Conservation (phyloP, 2,888 invertebrate genomes). For the Idaea aversata region DNA sequence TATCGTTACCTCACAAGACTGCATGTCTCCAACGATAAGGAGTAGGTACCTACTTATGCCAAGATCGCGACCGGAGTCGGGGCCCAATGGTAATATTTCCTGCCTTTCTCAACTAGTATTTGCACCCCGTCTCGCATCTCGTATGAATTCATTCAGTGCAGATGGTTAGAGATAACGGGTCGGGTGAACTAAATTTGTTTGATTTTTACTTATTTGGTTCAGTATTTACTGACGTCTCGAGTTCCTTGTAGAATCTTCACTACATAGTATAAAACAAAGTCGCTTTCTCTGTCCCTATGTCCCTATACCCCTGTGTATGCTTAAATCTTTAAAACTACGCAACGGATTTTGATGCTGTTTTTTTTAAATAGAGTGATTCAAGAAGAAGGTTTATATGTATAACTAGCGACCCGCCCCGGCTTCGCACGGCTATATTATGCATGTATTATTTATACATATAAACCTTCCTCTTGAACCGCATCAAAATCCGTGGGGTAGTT, state of each 20-base stretch:
- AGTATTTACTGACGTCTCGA: neutral
- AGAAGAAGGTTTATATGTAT: no score
- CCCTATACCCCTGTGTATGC: no score
- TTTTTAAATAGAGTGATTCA: no score
- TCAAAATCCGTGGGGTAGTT: no score
- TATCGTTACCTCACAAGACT: slow-evolving; percentile 42
- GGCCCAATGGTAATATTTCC: slow-evolving; percentile 14
- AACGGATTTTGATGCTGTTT: no score
- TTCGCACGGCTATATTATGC: no score
- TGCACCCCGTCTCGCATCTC: neutral
- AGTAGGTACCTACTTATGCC: slow-evolving; percentile 64
- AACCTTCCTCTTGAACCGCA: no score
- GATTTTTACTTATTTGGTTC: neutral
- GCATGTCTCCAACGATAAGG: slow-evolving; percentile 66
- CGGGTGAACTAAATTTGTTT: neutral
- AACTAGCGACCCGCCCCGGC: no score
- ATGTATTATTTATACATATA: no score
- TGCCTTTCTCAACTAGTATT: neutral
- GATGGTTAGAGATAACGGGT: neutral
- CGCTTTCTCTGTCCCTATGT: no score
- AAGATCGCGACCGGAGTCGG: slow-evolving; percentile 41
- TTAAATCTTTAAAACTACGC: no score
- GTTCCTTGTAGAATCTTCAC: neutral
- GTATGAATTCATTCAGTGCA: neutral
- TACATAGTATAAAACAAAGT: no score